Conservation (phyloP, 2,113 vertebrate genomes). For the Porphyrio hochstetteri region DNA sequence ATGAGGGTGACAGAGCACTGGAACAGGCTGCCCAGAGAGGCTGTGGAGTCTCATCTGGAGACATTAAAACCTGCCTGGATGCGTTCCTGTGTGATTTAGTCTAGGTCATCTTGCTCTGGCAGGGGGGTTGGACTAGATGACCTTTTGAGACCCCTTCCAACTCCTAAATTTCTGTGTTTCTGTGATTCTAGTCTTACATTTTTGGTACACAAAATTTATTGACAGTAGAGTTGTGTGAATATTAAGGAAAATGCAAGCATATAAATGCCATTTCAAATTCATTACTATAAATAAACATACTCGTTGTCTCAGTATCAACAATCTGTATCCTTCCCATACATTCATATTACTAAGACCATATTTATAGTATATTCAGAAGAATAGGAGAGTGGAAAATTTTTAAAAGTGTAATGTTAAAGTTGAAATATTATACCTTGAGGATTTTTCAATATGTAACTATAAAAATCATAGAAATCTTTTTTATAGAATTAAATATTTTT, state of each 20-base stretch:
- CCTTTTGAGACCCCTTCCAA: too few relatives aligned
- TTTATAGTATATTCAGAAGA: neutral
- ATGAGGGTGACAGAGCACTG: too few relatives aligned
- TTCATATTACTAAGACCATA: neutral
- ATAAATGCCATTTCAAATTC: neutral
- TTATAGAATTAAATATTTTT: neutral
- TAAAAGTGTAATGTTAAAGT: neutral
- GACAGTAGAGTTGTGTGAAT: neutral
- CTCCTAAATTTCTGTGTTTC: too few relatives aligned
- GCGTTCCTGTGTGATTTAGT: too few relatives aligned
- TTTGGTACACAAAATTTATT: neutral
- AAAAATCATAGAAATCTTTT: neutral
- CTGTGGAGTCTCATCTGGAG: too few relatives aligned
- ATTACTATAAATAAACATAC: neutral
- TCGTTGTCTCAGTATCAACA: neutral
- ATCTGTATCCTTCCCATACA: neutral
- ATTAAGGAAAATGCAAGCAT: neutral
- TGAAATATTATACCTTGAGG: neutral
- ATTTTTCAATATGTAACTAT: neutral
- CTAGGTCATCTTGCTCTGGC: too few relatives aligned
- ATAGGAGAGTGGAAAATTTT: neutral
- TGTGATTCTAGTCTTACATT: neutral
- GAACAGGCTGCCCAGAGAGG: too few relatives aligned
- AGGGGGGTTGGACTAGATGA: too few relatives aligned
- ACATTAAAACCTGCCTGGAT: too few relatives aligned